phyloP scores from a whole-genome alignment of 2,888 invertebrate species.

The Allophyes oxyacanthae region DNA sequence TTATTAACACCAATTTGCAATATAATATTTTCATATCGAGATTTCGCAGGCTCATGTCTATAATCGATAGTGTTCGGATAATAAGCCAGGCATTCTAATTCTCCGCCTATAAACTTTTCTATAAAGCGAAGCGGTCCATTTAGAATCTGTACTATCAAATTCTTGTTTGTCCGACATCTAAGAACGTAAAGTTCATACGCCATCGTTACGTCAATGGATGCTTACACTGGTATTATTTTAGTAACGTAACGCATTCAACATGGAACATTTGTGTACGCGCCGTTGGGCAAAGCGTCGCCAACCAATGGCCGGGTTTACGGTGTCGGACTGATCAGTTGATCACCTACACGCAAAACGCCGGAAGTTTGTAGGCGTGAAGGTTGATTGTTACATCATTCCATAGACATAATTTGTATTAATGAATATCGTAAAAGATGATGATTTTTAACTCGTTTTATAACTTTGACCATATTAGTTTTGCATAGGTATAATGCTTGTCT shows the following conservation, averaged over 20 bases:
- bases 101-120: not conserved
- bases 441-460: constrained; percentile 29
- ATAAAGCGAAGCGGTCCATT: constrained; percentile 10
- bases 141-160: constrained; percentile 13
- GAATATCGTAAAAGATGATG: constrained; percentile 46
- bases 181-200: constrained; percentile 49
- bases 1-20: constrained; percentile 6
- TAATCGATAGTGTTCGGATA: constrained; percentile 10
- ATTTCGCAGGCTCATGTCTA: constrained; percentile 6
- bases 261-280: constrained; percentile 49
- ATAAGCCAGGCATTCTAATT: not conserved
- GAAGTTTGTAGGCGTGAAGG: constrained; percentile 80
- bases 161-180: constrained; percentile 39
- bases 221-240: constrained; percentile 59
- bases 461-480: constrained; percentile 21
- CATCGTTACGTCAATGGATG: constrained; percentile 56
- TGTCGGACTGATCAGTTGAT: constrained; percentile 59
- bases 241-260: constrained; percentile 53
- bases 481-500: not conserved
- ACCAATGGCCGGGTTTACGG: constrained; percentile 73
- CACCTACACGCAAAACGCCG: constrained; percentile 66
- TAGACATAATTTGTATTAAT: constrained; percentile 53
- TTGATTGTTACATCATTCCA: constrained; percentile 76
- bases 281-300: constrained; percentile 52
- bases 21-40: constrained; percentile 1